A percentile compares a stretch with the other conserved stretches of the same genome.
Conservation (phyloP, 1,140 invertebrate genomes). For the Cherax quadricarinatus region DNA sequence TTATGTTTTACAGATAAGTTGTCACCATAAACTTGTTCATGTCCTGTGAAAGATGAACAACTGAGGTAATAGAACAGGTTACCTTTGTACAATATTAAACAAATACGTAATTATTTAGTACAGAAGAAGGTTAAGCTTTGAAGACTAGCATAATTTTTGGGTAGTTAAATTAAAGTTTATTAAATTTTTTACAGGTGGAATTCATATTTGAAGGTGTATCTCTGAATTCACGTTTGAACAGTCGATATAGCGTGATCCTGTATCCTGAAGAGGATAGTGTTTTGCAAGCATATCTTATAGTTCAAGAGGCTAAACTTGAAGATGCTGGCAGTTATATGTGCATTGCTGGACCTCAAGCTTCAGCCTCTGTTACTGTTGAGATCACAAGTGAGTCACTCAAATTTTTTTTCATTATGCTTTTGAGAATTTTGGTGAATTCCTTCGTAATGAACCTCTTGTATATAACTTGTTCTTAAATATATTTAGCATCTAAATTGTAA, state of each 20-base stretch:
- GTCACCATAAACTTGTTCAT: too few relatives aligned
- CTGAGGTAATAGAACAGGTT: too few relatives aligned
- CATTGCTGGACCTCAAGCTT: constrained; percentile 5
- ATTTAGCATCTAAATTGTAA: too few relatives aligned
- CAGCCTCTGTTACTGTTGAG: constrained; percentile 2
- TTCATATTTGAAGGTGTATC: constrained; percentile 38
- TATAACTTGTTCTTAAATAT: too few relatives aligned
- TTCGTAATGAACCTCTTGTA: too few relatives aligned
- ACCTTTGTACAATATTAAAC: too few relatives aligned
- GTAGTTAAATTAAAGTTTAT: too few relatives aligned
- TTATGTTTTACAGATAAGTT: too few relatives aligned
- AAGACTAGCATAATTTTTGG: too few relatives aligned
- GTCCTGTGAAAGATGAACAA: too few relatives aligned
- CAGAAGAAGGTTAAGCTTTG: too few relatives aligned
- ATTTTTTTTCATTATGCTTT: not conserved
- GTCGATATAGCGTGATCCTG: constrained; percentile 16
- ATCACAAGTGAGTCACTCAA: constrained; percentile 13
- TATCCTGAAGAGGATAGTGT: constrained; percentile 42
- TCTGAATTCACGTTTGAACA: not conserved
- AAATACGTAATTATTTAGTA: too few relatives aligned
- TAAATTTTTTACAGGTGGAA: constrained; percentile 37
- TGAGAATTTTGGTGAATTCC: not conserved
- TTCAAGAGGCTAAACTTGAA: constrained; percentile 17
- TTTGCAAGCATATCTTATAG: constrained; percentile 38
- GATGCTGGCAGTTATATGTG: constrained; percentile 52